phyloP scores from a whole-genome alignment of 2,113 vertebrate genomes.

The Pterocles gutturalis region DNA sequence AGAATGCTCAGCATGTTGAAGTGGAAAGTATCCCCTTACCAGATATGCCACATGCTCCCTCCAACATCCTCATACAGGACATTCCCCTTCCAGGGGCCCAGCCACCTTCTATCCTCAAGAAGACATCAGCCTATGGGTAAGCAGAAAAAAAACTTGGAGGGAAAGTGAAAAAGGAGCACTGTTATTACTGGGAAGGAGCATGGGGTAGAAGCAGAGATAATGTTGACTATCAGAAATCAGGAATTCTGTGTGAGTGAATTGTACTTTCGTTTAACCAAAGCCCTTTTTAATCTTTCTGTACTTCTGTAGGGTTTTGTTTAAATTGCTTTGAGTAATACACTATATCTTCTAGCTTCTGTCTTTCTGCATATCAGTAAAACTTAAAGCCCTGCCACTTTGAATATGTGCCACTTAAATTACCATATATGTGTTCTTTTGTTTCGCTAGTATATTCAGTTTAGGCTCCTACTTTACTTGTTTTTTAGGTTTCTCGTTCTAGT shows the following conservation, averaged over 20 bases:
- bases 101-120: slow-evolving; percentile 97
- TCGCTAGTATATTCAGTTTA: neutral
- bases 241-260: neutral
- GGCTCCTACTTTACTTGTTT: neutral
- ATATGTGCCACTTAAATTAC: neutral
- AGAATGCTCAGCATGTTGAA: slow-evolving; percentile 98
- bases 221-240: neutral
- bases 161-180: neutral
- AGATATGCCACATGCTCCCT: slow-evolving; percentile 97
- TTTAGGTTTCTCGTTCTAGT: neutral
- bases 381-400: neutral
- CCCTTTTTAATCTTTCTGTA: neutral
- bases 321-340: neutral
- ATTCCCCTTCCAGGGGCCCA: slow-evolving; percentile 98
- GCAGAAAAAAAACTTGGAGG: neutral
- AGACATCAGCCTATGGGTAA: slow-evolving; percentile 91
- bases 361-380: neutral
- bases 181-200: neutral
- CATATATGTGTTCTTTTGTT: neutral
- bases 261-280: neutral
- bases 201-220: neutral
- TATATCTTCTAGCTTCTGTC: neutral
- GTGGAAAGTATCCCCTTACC: slow-evolving; percentile 98
- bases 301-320: neutral
- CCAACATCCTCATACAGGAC: slow-evolving; percentile 97